Evolutionary conservation across 2,797 vertebrate genomes (phyloP).

Genomic region (Pseudotriccus pelzelni): DNA sequence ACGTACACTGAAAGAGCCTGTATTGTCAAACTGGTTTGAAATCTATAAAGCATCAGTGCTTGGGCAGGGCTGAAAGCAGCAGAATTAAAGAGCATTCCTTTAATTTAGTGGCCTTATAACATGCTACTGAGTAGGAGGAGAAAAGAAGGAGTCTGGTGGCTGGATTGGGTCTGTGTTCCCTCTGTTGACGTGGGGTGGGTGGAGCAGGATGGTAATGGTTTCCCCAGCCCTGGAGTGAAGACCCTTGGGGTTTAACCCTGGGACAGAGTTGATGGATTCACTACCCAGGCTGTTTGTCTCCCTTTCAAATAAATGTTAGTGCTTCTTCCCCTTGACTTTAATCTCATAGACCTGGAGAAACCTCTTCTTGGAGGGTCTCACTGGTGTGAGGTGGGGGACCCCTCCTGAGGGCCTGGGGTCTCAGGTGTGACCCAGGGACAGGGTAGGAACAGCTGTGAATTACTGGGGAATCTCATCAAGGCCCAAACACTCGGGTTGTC

Average conservation of each 20-base stretch:
- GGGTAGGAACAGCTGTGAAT: background rate
- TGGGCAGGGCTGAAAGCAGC: constrained; percentile 21
- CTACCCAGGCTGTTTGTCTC: background rate
- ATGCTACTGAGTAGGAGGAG: constrained; percentile 7
- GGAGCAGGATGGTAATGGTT: background rate
- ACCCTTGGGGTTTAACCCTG: background rate
- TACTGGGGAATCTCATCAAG: background rate
- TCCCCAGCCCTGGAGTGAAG: background rate
- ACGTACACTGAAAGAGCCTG: background rate
- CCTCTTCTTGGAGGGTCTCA: background rate
- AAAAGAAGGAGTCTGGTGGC: background rate
- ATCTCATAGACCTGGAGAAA: background rate
- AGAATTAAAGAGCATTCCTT: constrained; percentile 9
- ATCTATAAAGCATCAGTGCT: background rate
- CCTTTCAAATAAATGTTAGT: background rate
- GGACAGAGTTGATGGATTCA: background rate
- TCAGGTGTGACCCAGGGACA: background rate
- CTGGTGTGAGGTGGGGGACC: background rate
- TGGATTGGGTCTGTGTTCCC: background rate
- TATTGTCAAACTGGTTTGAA: constrained; percentile 30
- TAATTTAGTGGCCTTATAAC: background rate
- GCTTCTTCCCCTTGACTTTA: background rate
- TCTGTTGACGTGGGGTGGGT: background rate
- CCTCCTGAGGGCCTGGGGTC: background rate
- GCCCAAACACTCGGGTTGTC: background rate